These are phyloP conservation scores for Ischnura elegans DNA, from an alignment of 2,888 invertebrate species.

Conservation along the genomic window DNA sequence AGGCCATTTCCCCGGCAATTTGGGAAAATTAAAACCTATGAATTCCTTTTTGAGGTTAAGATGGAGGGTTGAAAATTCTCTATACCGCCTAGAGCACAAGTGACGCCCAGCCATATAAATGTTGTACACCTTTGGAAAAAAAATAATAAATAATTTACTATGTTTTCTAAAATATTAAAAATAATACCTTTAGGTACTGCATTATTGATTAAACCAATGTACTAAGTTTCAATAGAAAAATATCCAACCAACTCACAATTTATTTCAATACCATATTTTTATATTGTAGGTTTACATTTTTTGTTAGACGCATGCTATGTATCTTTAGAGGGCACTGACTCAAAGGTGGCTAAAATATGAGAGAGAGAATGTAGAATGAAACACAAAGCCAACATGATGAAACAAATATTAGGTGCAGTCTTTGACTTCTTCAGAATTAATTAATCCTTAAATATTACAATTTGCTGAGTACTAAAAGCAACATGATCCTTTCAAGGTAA, in stretches of 20 bases:
- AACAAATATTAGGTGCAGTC: no score
- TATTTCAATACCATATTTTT: constrained; percentile 2
- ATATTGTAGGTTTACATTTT: background rate
- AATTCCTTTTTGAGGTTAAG: constrained; percentile 95
- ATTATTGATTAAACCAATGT: background rate
- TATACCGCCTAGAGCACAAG: constrained; percentile 96
- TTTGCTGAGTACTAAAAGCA: no score
- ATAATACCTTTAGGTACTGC: no score
- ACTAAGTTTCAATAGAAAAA: background rate
- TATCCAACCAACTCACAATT: constrained; percentile 3
- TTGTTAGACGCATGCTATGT: background rate
- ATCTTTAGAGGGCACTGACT: background rate
- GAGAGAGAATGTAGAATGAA: background rate
- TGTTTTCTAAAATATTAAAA: no score
- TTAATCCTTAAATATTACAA: no score
- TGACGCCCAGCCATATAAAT: constrained; percentile 99
- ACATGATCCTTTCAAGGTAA: no score
- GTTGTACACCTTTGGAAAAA: constrained; percentile 85
- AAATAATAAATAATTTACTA: background rate
- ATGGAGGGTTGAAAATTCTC: constrained; percentile 96
- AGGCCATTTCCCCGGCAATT: constrained; percentile 99
- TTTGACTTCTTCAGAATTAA: no score
- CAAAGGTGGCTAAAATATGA: background rate
- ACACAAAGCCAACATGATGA: no score
- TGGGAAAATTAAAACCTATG: constrained; percentile 96